These are phyloP conservation scores for Scaptomyza tumidula DNA, from an alignment of 2,888 invertebrate species.

Conservation along the genomic window DNA sequence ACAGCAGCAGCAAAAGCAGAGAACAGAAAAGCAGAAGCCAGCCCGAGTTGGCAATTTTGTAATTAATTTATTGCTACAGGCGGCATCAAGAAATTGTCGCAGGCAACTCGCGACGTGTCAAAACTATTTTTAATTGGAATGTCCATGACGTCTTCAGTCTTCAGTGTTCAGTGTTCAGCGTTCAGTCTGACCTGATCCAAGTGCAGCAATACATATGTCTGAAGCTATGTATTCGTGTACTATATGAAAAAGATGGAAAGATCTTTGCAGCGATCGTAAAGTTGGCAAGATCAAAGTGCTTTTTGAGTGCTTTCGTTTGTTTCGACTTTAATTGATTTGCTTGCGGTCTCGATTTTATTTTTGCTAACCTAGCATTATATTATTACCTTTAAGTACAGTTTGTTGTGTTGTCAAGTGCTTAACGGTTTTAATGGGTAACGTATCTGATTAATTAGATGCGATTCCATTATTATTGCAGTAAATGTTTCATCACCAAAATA, in stretches of 20 bases:
- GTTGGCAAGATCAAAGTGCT: constrained; percentile 61
- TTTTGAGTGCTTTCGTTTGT: constrained; percentile 65
- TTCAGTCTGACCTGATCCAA: constrained; percentile 39
- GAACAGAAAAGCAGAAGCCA: constrained; percentile 17
- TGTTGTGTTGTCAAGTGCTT: too few relatives aligned
- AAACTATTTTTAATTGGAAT: constrained; percentile 78
- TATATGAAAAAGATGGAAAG: constrained; percentile 38
- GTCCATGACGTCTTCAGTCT: constrained; percentile 36
- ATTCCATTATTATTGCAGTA: too few relatives aligned
- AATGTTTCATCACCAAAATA: too few relatives aligned
- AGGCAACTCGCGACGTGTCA: constrained; percentile 67
- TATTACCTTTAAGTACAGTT: background rate
- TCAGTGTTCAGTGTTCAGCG: constrained; percentile 6
- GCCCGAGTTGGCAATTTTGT: constrained; percentile 62
- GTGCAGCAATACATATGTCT: constrained; percentile 17
- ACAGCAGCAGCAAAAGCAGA: constrained; percentile 6
- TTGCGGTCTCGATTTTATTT: background rate
- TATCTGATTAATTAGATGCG: too few relatives aligned
- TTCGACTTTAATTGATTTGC: constrained; percentile 69
- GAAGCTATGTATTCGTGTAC: background rate
- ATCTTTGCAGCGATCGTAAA: constrained; percentile 54
- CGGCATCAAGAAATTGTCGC: constrained; percentile 65
- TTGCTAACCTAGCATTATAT: background rate
- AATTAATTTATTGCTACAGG: constrained; percentile 75
- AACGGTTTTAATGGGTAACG: too few relatives aligned